These are phyloP conservation scores for Clunio marinus DNA, from an alignment of 2,888 invertebrate species.

Conservation along the genomic window DNA sequence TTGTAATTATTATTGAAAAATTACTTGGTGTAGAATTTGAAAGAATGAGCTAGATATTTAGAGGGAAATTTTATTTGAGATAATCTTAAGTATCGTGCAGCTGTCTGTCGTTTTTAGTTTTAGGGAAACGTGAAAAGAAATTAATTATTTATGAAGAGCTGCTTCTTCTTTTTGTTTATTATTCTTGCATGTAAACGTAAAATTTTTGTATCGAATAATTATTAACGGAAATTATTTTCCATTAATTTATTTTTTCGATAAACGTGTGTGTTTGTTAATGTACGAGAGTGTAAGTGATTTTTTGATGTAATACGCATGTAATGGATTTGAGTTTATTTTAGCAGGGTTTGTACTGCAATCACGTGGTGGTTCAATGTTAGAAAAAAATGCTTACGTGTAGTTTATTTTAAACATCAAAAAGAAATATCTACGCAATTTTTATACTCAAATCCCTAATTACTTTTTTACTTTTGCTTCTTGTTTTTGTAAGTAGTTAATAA, in stretches of 20 bases:
- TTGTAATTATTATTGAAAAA: neutral
- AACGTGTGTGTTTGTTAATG: neutral
- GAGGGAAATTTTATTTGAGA: neutral
- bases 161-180: neutral
- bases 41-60: neutral
- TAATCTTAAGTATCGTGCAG: neutral
- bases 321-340: too few species aligned
- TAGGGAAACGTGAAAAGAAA: neutral
- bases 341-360: too few species aligned
- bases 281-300: neutral
- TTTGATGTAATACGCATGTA: too few species aligned
- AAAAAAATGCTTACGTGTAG: too few species aligned
- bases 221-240: slow-evolving; percentile 13
- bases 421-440: too few species aligned
- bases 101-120: neutral
- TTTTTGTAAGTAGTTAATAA: too few species aligned
- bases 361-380: too few species aligned
- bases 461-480: too few species aligned
- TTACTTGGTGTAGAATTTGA: too few species aligned
- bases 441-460: too few species aligned
- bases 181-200: neutral
- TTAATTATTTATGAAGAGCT: neutral
- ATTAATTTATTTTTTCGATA: too few species aligned
- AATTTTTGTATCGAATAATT: neutral
- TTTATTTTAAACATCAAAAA: too few species aligned